Conservation (phyloP, 2,113 vertebrate genomes). For the Dipodomys spectabilis region DNA sequence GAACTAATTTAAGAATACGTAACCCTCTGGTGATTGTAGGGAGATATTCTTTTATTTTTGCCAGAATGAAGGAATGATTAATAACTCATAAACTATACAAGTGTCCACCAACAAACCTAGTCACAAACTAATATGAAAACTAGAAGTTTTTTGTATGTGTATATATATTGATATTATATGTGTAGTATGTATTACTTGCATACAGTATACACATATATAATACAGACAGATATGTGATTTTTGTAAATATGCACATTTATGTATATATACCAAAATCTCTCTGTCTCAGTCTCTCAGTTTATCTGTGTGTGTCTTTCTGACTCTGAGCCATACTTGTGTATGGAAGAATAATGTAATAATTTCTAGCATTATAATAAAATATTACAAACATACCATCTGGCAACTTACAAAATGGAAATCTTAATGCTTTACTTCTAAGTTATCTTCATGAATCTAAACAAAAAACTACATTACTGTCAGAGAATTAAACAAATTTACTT, state of each 20-base stretch:
- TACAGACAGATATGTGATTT: not conserved
- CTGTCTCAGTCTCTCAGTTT: too few relatives aligned
- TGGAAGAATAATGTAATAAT: not conserved
- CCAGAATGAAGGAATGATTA: not conserved
- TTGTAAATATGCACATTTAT: not conserved
- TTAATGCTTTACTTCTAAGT: not conserved
- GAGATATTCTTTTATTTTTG: not conserved
- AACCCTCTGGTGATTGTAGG: not conserved
- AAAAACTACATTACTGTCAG: not conserved
- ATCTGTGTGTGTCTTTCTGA: not conserved
- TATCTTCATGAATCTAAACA: slow-evolving; percentile 29
- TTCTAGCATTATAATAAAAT: not conserved
- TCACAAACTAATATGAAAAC: slow-evolving; percentile 14
- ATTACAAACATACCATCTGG: not conserved
- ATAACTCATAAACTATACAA: slow-evolving; percentile 9
- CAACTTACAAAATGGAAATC: slow-evolving; percentile 30
- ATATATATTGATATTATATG: not conserved
- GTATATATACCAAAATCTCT: not conserved
- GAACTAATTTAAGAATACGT: not conserved
- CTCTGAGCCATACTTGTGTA: not conserved
- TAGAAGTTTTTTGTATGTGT: not conserved
- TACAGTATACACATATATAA: not conserved
- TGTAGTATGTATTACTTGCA: not conserved
- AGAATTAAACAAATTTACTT: not conserved
- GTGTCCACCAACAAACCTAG: not conserved